Base-by-base conservation (phyloP, 1,140 invertebrate species). In the Drosophila mauritiana region DNA sequence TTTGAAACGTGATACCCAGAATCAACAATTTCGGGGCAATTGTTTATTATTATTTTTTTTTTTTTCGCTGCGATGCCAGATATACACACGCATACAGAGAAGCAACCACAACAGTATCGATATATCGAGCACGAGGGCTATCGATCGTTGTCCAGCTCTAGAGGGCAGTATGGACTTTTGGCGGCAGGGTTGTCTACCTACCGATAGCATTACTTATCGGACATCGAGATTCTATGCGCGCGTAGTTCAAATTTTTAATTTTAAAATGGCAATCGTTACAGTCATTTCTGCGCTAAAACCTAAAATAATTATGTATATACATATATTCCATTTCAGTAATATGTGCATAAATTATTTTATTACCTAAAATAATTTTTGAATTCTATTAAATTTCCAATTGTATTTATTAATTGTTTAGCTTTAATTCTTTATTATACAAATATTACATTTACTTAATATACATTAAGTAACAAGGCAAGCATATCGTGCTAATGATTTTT, bases 51-150 rank as follows among this genome's bases (percentile, higher is more conserved):
- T 31, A 31, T 42, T 56, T 37, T 56, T 56, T 22, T 65, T 48
- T 39, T 61, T n/a, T 40, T 56, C 37, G 27, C 34, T 11, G 8
- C 36, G 36, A 70, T 48, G 42, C 34, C 36, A 37, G 42, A 70
- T 15, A 70, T 40, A 70, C 67, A 70, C 67, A 70, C 40, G 34
- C 65, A 69, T 42, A 55, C 34, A 55, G 40, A 10, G 15, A 20
- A 11, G 10, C 15, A 45, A 8, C 17, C 10, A 45, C 15, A 1
- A 13, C 20, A 45, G 11, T 20, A 45, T 45, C 42, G 42, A 45
- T 45, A 45, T 17, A 45, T 45, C 17, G 42, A 8, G 3, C 8
- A 6, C 15, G n/a, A 42, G 3, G 12, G 4, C 37, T 39, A 42
- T 42, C 15, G 40, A 10, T 42, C n/a, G n/a, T n/a, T 15, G 7